Conservation (phyloP, 2,888 invertebrate genomes). For the Caradrina clavipalpis region DNA sequence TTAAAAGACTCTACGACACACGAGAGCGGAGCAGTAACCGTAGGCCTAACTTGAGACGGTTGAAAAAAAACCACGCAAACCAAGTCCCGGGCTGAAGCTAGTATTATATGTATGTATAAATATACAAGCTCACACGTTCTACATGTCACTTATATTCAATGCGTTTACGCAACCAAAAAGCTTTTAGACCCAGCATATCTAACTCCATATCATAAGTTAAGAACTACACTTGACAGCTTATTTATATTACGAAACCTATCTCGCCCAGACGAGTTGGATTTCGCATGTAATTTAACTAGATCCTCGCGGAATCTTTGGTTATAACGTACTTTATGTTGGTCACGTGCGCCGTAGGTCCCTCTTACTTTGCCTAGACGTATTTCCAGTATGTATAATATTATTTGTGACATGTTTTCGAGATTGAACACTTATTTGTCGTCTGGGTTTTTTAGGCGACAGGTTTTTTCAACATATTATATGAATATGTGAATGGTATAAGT, state of each 20-base stretch:
- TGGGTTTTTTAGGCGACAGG: background rate
- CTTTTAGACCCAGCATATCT: slow-evolving; percentile 22
- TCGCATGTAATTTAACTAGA: slow-evolving; percentile 51
- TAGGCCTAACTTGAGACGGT: no score
- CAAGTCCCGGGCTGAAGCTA: no score
- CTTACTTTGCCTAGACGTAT: slow-evolving; percentile 43
- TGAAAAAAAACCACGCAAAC: no score
- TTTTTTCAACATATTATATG: background rate
- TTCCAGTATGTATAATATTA: slow-evolving; percentile 46
- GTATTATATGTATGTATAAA: no score
- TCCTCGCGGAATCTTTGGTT: slow-evolving; percentile 45
- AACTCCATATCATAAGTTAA: slow-evolving; percentile 29
- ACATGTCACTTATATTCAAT: slow-evolving; percentile 29
- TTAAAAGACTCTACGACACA: no score
- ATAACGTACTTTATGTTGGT: slow-evolving; percentile 38
- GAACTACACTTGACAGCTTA: slow-evolving; percentile 40
- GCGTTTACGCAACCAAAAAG: slow-evolving; percentile 34
- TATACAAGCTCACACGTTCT: background rate
- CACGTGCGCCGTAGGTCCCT: slow-evolving; percentile 46
- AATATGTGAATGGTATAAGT: no score
- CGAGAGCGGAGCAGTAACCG: no score
- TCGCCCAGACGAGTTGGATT: slow-evolving; percentile 34
- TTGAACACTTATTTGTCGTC: slow-evolving; percentile 26
- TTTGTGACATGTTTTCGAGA: slow-evolving; percentile 40
- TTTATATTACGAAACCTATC: slow-evolving; percentile 46